Base-by-base conservation (phyloP, 2,888 invertebrate species). In the Torymus aiolomorphi region DNA sequence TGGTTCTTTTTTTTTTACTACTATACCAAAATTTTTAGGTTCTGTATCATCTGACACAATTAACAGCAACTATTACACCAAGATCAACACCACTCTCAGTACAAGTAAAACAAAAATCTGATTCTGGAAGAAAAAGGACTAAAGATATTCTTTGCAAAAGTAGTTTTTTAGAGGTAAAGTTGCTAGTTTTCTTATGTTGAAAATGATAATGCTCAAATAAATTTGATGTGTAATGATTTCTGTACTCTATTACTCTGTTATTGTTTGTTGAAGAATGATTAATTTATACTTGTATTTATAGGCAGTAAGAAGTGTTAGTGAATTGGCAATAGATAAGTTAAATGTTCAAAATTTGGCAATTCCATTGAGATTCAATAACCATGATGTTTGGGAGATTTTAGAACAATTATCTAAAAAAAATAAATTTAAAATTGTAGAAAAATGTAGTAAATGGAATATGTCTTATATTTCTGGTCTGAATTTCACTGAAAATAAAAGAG, bases 21-120 rank as follows among this genome's bases (percentile, higher is more conserved):
- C 5, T 31, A 31, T 31, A 31, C 5, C 31, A 2, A 2, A 63
- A 52, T 61, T 72, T 63, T 18, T 78, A 90, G 90, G 89, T 89
- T 76, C 83, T 90, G 70, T 89, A 88, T 84, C 89, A 90, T 80
- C 85, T 90, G 82, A 87, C 88, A 54, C 90, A 90, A 77, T 82
- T 90, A 65, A 87, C 88, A 77, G 87, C 88, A 65, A 84, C 87
- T 24, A 85, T 88, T 76, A 87, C 86, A 66, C 87, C 89, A 69
- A 86, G 86, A 83, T 86, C 88, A 14, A 82, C 85, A 18, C 84
- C 85, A 10, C 85, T 88, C 76, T 83, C 84, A 16, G 82, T 83
- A 2, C 86, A 87, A 84, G 12, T 24, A 54, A 88, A 88, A 71
- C 83, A 80, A 67, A 84, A 81, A 49, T 86, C 86, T 82, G 84